These are phyloP conservation scores for Nephrotoma flavescens DNA, from an alignment of 2,888 invertebrate genomes.

Conservation along the genomic window DNA sequence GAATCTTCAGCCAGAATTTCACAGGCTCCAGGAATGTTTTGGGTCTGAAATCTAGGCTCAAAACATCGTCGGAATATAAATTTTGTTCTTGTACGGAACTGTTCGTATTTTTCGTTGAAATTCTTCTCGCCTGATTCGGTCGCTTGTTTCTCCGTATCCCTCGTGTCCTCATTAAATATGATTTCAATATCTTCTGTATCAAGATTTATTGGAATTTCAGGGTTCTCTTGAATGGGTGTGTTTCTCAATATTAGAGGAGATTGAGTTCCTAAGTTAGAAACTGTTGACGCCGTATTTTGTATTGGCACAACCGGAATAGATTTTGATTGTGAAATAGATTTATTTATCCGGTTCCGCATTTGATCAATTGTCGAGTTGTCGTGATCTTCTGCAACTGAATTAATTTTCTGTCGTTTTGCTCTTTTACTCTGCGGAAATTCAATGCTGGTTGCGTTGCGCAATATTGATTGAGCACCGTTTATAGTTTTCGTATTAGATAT, in stretches of 20 bases:
- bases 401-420: neutral
- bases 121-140: constrained; percentile 12
- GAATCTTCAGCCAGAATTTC: constrained; percentile 55
- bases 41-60: constrained; percentile 53
- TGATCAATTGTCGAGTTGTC: neutral
- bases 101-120: constrained; percentile 8
- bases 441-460: neutral
- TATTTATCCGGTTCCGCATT: neutral
- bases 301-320: neutral
- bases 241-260: neutral
- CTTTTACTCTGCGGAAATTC: neutral
- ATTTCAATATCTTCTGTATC: constrained; percentile 4
- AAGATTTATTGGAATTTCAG: neutral
- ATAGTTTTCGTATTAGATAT: neutral
- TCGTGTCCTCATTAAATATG: neutral
- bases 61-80: constrained; percentile 55
- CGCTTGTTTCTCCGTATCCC: neutral
- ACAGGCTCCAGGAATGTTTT: constrained; percentile 37
- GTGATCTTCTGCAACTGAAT: neutral
- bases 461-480: neutral
- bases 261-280: neutral
- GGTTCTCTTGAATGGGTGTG: neutral
- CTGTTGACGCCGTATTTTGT: neutral
- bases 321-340: neutral
- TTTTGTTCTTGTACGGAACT: neutral